Percentiles rank a stretch among this genome's conserved stretches.
These are phyloP conservation scores for Pocillopora grandis DNA, from an alignment of 92 coral and sea anemone species.

Conservation along the genomic window DNA sequence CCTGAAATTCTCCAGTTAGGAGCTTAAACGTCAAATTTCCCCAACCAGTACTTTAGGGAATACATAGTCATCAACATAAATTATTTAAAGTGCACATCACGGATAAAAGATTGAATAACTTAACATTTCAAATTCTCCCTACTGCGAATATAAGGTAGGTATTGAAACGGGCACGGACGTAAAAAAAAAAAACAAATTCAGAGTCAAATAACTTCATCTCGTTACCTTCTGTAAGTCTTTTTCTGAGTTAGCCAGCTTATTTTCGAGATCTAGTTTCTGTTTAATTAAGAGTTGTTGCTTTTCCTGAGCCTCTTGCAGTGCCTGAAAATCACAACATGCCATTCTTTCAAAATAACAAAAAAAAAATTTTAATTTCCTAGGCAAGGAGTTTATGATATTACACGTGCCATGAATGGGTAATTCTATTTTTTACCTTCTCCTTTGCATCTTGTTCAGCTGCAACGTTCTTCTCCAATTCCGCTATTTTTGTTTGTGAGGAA, in stretches of 20 bases:
- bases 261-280: slow-evolving; percentile 91
- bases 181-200: too few relatives aligned
- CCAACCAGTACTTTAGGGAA: not conserved
- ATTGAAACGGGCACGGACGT: not conserved
- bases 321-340: slow-evolving; percentile 35
- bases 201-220: too few relatives aligned
- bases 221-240: slow-evolving; percentile 76
- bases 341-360: not conserved
- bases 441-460: slow-evolving; percentile 60
- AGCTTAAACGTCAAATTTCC: not conserved
- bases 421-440: slow-evolving; percentile 59
- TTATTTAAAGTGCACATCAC: not conserved
- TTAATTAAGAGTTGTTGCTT: slow-evolving; percentile 83
- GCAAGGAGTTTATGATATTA: not conserved
- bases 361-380: not conserved
- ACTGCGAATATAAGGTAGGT: too few relatives aligned
- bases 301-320: slow-evolving; percentile 72
- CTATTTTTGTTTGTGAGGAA: slow-evolving; percentile 60
- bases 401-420: not conserved
- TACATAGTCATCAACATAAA: not conserved
- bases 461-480: slow-evolving; percentile 49
- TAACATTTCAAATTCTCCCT: too few relatives aligned
- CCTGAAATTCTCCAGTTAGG: too few relatives aligned
- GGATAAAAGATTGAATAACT: not conserved
- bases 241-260: slow-evolving; percentile 65